Percentiles rank a stretch among this genome's conserved stretches.
phyloP scores from a whole-genome alignment of 2,797 vertebrate genomes.

The Gymnopithys bicolor region DNA sequence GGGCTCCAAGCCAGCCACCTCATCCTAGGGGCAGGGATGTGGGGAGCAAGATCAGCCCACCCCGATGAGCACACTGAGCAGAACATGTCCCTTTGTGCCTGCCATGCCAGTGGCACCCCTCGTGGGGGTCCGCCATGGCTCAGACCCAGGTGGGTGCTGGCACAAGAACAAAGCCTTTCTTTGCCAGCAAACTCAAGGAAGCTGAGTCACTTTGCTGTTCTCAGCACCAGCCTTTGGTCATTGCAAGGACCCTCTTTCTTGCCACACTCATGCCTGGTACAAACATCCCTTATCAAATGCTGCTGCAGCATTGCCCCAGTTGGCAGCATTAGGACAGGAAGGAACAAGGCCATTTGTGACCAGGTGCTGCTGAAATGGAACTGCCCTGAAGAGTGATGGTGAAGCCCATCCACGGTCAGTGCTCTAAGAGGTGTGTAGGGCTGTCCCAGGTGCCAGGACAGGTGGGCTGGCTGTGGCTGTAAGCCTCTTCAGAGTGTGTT shows the following conservation, averaged over 20 bases:
- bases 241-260: neutral
- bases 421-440: neutral
- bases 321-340: neutral
- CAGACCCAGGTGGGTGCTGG: neutral
- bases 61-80: accelerated
- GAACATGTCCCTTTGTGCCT: neutral
- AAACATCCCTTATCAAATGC: neutral
- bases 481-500: neutral
- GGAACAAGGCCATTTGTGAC: accelerated
- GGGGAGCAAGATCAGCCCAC: neutral
- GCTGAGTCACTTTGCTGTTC: neutral
- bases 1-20: neutral
- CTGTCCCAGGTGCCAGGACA: neutral
- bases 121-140: neutral
- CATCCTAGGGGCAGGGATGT: neutral
- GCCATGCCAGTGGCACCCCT: neutral
- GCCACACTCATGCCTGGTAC: neutral
- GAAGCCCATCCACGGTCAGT: neutral
- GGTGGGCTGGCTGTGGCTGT: neutral
- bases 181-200: neutral
- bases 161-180: neutral
- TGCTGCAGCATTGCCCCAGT: neutral
- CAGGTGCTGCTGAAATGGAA: neutral
- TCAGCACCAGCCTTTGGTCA: neutral
- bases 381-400: neutral